These are phyloP conservation scores for Rousettus leschenaultii DNA, from an alignment of 2,113 vertebrate genomes.

Conservation along the genomic window DNA sequence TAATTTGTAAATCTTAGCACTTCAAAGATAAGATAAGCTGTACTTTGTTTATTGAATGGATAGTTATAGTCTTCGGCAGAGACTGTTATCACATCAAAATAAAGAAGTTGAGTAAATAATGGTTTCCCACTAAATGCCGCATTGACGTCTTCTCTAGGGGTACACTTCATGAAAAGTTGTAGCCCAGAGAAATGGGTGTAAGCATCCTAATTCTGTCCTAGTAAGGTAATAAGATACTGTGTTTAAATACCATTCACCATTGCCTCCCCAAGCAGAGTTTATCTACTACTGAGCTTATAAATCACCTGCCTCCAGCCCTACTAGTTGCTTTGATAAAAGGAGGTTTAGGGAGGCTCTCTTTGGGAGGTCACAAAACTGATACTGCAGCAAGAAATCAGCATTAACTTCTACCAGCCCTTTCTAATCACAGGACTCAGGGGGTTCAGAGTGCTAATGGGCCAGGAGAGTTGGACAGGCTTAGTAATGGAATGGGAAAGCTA, in stretches of 20 bases:
- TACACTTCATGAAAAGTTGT: not conserved
- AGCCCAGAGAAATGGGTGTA: not conserved
- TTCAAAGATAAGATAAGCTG: not conserved
- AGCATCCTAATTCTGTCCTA: not conserved
- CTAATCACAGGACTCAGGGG: not conserved
- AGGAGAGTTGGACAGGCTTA: not conserved
- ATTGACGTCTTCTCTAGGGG: not conserved
- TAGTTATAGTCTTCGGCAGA: not conserved
- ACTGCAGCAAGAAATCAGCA: not conserved
- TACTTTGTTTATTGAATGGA: not conserved
- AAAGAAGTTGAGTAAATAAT: not conserved
- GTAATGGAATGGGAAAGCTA: conserved; percentile 39
- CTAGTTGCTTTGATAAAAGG: not conserved
- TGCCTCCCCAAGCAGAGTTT: not conserved
- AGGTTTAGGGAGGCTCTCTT: not conserved
- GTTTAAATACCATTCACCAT: not conserved
- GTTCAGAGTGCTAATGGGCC: not conserved
- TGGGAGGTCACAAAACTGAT: not conserved
- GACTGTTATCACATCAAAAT: not conserved
- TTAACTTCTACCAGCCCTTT: not conserved
- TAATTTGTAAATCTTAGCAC: conserved; percentile 1
- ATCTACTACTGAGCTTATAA: not conserved
- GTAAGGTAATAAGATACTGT: not conserved
- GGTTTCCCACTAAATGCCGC: not conserved
- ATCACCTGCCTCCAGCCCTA: not conserved